These are phyloP conservation scores for Acanthurus lineatus DNA, from an alignment of 2,797 vertebrate genomes.

Conservation along the genomic window DNA sequence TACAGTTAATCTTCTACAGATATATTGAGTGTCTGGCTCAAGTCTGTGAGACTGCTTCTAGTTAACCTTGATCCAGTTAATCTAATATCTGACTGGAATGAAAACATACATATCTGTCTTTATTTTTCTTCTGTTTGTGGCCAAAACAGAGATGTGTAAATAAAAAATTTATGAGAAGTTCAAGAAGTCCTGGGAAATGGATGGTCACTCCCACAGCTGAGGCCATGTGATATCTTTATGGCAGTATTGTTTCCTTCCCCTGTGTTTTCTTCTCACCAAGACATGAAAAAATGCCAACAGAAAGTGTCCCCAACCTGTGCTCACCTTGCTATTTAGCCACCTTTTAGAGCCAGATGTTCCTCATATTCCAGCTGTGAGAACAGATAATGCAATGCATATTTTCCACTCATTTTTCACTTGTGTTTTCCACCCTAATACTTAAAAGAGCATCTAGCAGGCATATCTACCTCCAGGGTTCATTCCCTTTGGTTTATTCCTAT, in stretches of 20 bases:
- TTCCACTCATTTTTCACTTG: constrained; percentile 72
- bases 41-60: constrained; percentile 61
- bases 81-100: constrained; percentile 70
- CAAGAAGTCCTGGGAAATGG: constrained; percentile 36
- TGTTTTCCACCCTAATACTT: constrained; percentile 68
- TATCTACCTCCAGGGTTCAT: constrained; percentile 51
- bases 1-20: constrained; percentile 37
- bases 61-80: constrained; percentile 70
- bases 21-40: constrained; percentile 54
- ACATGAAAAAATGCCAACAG: constrained; percentile 9
- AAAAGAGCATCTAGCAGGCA: constrained; percentile 61
- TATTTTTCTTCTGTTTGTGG: constrained; percentile 59
- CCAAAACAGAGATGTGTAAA: constrained; percentile 52
- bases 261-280: constrained; percentile 14
- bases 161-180: constrained; percentile 40
- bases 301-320: constrained; percentile 53
- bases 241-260: constrained; percentile 10
- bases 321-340: constrained; percentile 57
- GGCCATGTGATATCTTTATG: background rate
- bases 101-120: constrained; percentile 35
- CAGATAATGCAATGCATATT: constrained; percentile 74
- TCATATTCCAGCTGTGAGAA: constrained; percentile 63
- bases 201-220: constrained; percentile 3
- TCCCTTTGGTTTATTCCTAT: constrained; percentile 56
- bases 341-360: constrained; percentile 68